Evolutionary conservation across 2,113 vertebrate genomes (phyloP), one percentile per base, ranked within the genome.

Genomic region (Oreotrochilus melanogaster): DNA sequence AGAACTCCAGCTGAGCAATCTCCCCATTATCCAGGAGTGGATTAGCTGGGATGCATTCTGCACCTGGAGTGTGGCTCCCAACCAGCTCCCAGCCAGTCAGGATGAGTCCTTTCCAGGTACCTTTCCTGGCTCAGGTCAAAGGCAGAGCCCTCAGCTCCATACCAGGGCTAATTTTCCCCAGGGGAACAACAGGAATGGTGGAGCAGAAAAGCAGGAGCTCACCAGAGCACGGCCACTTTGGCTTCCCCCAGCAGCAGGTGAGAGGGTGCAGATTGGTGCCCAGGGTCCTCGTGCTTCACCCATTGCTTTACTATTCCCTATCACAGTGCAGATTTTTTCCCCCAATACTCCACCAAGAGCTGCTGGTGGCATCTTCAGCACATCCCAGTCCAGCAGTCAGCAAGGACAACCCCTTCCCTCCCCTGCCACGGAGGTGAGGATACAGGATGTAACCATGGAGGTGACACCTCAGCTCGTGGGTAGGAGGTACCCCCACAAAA

Each of bases 1-100:
- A 88, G 82, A 94, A 92, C 90, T 62, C 47, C 88, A 90, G 4
- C 43, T 73, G 72, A 92, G 67, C 86, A 90, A 93, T 92, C 79
- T 64, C 54, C 56, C 71, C 57, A 64, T 73, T 76, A 88, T 66
- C 75, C 45, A 30, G 33, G 62, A 93, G 82, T 65, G 79, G 88
- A 92, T 94, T 86, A 95, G 9, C 56, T 57, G 51, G 66, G 72
- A 75, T 65, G n/a, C 8, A 15, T 31, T 56, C 30, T 48, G 87
- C 3, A 14, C 61, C 82, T 82, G 66, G 45, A 88, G 54, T 2
- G 3, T 3, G 37, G 78, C 78, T 73, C 12, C 64, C 48, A 60
- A 33, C 11, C 7, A 4, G 66, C 53, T 88, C 31, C 35, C 7
- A 15, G 30, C 10, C 0, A 2, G 39, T n/a, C 48, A 78, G 78